Evolutionary conservation across 2,797 vertebrate genomes (phyloP).

Genomic region (Diplodus sargus): DNA sequence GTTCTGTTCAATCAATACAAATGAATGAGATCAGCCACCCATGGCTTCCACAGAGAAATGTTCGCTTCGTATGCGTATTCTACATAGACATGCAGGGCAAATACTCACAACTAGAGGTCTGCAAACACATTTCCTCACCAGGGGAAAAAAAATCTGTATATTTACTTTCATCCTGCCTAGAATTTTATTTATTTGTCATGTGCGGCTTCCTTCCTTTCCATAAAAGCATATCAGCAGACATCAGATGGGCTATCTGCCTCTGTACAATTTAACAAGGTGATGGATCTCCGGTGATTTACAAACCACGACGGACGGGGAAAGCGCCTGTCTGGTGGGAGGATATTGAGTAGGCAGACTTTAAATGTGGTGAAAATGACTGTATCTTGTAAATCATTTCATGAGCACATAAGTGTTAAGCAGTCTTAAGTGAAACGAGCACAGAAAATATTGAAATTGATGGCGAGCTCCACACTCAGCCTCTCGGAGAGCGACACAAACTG

Average conservation of each 20-base stretch:
- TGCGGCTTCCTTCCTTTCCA: slow-evolving; percentile 55
- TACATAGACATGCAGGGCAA: neutral
- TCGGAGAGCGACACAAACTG: slow-evolving; percentile 31
- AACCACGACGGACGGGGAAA: slow-evolving; percentile 44
- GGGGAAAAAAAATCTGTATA: neutral
- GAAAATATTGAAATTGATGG: slow-evolving; percentile 27
- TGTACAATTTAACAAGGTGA: slow-evolving; percentile 68
- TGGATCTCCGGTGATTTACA: slow-evolving; percentile 69
- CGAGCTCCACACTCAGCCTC: neutral
- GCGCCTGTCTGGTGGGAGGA: slow-evolving; percentile 35
- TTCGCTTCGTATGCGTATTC: neutral
- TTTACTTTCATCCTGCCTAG: slow-evolving; percentile 43
- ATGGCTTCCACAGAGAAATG: neutral
- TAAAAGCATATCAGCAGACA: slow-evolving; percentile 68
- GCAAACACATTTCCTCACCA: slow-evolving; percentile 33
- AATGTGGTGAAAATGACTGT: slow-evolving; percentile 24
- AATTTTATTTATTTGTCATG: slow-evolving; percentile 64
- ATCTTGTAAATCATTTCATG: slow-evolving; percentile 54
- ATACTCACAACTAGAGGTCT: slow-evolving; percentile 22
- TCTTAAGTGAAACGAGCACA: slow-evolving; percentile 31
- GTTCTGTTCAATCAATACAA: slow-evolving; percentile 5
- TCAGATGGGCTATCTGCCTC: slow-evolving; percentile 62
- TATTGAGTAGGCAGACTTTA: slow-evolving; percentile 32
- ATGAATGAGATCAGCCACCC: neutral
- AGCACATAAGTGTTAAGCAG: slow-evolving; percentile 22